phyloP scores from a whole-genome alignment of 2,113 vertebrate species.

The Origma solitaria region DNA sequence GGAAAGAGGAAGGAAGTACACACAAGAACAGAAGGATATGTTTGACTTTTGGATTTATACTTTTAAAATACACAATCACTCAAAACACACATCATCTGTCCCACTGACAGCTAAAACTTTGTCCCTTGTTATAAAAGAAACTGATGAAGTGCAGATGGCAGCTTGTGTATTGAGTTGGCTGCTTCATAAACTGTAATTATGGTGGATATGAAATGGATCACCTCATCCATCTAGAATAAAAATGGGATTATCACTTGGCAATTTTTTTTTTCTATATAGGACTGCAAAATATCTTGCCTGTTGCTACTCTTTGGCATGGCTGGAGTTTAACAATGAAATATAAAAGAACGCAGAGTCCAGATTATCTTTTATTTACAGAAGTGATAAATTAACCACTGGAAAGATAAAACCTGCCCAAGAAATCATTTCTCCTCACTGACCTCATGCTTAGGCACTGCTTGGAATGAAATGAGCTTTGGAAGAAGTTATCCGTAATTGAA shows the following conservation, averaged over 20 bases:
- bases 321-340: not conserved
- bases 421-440: conserved; percentile 22
- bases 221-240: conserved; percentile 41
- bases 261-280: not conserved
- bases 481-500: conserved; percentile 23
- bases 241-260: not conserved
- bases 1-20: not conserved
- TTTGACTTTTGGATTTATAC: not conserved
- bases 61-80: not conserved
- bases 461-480: conserved; percentile 19
- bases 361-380: conserved; percentile 37
- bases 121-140: not conserved
- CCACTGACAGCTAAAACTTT: not conserved
- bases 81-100: not conserved
- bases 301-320: not conserved
- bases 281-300: not conserved
- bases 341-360: not conserved
- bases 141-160: conserved; percentile 23
- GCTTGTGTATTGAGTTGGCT: not conserved
- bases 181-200: not conserved
- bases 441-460: conserved; percentile 25
- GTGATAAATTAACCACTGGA: conserved; percentile 37
- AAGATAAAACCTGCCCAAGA: conserved; percentile 43
- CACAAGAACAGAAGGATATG: not conserved
- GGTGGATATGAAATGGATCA: not conserved